Percentiles rank a stretch among this genome's conserved stretches.
Evolutionary conservation across 2,888 invertebrate species (phyloP).

Genomic region (Mythimna loreyi): DNA sequence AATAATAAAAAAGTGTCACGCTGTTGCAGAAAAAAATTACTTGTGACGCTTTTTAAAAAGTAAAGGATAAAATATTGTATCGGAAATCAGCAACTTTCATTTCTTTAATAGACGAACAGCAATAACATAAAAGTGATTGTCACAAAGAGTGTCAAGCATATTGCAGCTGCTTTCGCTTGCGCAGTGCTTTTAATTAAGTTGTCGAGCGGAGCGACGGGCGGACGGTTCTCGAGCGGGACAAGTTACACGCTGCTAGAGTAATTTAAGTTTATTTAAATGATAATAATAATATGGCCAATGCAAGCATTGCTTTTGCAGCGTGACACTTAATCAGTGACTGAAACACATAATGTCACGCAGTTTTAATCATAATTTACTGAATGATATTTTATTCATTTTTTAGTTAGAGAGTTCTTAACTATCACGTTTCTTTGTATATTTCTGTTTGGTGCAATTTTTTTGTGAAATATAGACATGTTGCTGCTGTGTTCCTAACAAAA

Average conservation of each 20-base stretch:
- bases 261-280: conserved; percentile 3
- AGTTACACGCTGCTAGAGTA: conserved; percentile 23
- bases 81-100: background rate
- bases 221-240: conserved; percentile 50
- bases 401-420: too few relatives aligned
- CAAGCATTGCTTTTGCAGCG: background rate
- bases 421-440: background rate
- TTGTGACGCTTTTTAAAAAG: background rate
- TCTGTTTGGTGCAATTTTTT: background rate
- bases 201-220: conserved; percentile 68
- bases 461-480: background rate
- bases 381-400: too few relatives aligned
- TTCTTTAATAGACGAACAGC: background rate
- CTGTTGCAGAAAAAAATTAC: background rate
- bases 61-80: background rate
- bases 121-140: conserved; percentile 75
- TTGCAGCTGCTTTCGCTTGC: conserved; percentile 71
- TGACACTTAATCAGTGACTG: background rate
- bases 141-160: conserved; percentile 71
- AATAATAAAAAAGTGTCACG: background rate
- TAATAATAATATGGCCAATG: background rate
- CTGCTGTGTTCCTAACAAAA: background rate
- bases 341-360: background rate
- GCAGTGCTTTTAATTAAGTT: conserved; percentile 80
- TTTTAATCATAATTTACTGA: too few relatives aligned